Conservation (phyloP, 2,113 vertebrate genomes). For the Platysteira castanea region DNA sequence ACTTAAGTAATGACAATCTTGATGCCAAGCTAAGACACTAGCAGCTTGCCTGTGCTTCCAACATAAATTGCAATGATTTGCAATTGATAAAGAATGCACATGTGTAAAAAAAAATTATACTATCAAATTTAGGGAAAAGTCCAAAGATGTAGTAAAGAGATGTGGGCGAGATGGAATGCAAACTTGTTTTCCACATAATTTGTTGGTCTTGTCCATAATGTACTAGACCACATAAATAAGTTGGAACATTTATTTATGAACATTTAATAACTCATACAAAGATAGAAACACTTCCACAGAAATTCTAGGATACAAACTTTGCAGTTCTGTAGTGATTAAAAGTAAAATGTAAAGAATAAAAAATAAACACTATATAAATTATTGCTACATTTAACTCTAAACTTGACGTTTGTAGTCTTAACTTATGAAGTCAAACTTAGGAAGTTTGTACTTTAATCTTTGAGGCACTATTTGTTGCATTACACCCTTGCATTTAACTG, state of each 20-base stretch:
- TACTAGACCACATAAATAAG: neutral
- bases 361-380: neutral
- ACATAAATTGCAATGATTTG: neutral
- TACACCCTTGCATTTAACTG: neutral
- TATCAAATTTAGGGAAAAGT: neutral
- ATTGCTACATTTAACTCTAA: neutral
- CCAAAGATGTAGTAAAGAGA: neutral
- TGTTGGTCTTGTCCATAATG: neutral
- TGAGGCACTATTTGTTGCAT: neutral
- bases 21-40: neutral
- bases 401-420: neutral
- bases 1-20: neutral
- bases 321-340: neutral
- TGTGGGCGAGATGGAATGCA: neutral
- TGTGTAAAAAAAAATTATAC: neutral
- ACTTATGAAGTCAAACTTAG: neutral
- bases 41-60: neutral
- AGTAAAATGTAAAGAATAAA: neutral
- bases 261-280: neutral
- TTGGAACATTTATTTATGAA: neutral
- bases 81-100: neutral
- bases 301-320: neutral
- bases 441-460: neutral
- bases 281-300: neutral
- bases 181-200: neutral